These are phyloP conservation scores for Dryobotodes eremita DNA, from an alignment of 2,888 invertebrate genomes.

Conservation along the genomic window DNA sequence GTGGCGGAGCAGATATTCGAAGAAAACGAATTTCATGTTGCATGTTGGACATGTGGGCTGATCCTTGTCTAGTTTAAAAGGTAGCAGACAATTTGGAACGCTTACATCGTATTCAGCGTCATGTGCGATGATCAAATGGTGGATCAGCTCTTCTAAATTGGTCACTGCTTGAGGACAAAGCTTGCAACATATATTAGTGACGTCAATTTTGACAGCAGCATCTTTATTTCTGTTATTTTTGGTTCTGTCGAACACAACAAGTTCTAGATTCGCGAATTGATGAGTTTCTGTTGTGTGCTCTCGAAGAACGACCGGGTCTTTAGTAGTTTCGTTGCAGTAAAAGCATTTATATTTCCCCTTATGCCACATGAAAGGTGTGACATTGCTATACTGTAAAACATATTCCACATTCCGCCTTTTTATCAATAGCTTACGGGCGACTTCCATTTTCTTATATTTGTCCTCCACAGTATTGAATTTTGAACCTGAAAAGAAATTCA, in stretches of 20 bases:
- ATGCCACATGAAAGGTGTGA: constrained; percentile 87
- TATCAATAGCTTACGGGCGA: constrained; percentile 81
- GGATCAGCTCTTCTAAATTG: constrained; percentile 84
- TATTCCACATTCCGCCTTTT: constrained; percentile 87
- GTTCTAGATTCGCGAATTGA: constrained; percentile 82
- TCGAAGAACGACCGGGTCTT: constrained; percentile 79
- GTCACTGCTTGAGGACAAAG: constrained; percentile 78
- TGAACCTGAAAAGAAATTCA: constrained; percentile 86
- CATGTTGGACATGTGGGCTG: constrained; percentile 86
- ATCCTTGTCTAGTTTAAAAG: constrained; percentile 85
- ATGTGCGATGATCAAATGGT: constrained; percentile 86
- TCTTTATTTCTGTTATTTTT: constrained; percentile 87
- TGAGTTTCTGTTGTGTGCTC: constrained; percentile 81
- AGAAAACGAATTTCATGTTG: constrained; percentile 85
- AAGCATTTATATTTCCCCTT: constrained; percentile 86
- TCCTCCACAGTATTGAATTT: constrained; percentile 83
- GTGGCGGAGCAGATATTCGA: constrained; percentile 85
- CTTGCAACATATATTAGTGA: constrained; percentile 82
- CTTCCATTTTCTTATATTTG: constrained; percentile 85
- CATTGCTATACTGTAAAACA: constrained; percentile 85
- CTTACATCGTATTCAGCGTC: constrained; percentile 86
- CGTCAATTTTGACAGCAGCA: constrained; percentile 87
- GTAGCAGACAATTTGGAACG: constrained; percentile 85
- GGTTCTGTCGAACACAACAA: constrained; percentile 83
- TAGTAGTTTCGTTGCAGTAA: constrained; percentile 84